Percentiles rank a stretch among this genome's conserved stretches.
phyloP scores from a whole-genome alignment of 2,888 invertebrate species.

The Meghimatium bilineatum region DNA sequence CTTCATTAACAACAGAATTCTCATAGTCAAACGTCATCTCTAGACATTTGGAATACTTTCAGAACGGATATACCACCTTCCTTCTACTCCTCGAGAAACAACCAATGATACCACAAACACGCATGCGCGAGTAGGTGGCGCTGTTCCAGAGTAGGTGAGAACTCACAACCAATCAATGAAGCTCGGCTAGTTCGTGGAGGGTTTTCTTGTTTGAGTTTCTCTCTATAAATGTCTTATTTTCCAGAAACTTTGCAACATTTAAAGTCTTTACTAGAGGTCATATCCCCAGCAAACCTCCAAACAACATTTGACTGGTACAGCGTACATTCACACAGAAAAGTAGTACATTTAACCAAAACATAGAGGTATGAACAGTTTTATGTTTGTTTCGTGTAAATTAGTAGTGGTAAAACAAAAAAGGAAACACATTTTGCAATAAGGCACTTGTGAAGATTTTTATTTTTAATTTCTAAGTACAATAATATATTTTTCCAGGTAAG shows the following conservation, averaged over 20 bases:
- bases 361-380: too few species aligned
- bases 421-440: too few species aligned
- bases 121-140: background rate
- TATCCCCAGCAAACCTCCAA: background rate
- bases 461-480: too few species aligned
- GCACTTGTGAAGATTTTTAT: too few species aligned
- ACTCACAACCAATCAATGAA: background rate
- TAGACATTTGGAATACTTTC: background rate
- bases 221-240: slow-evolving; percentile 6
- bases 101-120: background rate
- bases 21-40: background rate
- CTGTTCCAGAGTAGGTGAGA: background rate
- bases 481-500: too few species aligned
- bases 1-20: too few species aligned
- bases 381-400: too few species aligned
- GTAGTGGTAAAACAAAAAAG: too few species aligned
- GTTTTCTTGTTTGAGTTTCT: background rate
- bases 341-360: background rate
- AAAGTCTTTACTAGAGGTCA: background rate
- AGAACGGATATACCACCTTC: background rate
- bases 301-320: background rate
- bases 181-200: background rate
- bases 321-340: background rate
- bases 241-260: background rate
- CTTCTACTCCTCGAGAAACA: background rate